A percentile compares a stretch with the other conserved stretches of the same genome.
phyloP scores from a whole-genome alignment of 2,797 vertebrate genomes.

The Tragopan temminckii region DNA sequence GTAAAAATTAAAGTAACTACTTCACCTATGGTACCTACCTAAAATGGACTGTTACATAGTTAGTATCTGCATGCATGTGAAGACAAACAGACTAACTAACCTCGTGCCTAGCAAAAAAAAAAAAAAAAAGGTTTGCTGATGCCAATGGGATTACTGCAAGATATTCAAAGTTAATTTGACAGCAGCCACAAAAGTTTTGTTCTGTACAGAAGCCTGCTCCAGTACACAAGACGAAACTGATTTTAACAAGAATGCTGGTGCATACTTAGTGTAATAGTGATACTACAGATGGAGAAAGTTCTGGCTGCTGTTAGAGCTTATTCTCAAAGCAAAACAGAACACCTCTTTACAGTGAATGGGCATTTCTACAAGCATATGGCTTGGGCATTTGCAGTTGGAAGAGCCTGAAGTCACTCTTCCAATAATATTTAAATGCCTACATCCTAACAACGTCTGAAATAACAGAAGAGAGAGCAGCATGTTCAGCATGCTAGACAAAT shows the following conservation, averaged over 20 bases:
- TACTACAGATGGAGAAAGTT: not conserved
- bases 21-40: not conserved
- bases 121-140: not conserved
- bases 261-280: not conserved
- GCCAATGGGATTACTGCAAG: not conserved
- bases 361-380: not conserved
- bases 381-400: not conserved
- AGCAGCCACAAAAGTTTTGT: not conserved
- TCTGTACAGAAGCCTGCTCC: not conserved
- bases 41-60: accelerated
- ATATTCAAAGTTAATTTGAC: accelerated
- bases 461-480: not conserved
- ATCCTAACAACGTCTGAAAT: not conserved
- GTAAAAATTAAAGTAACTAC: not conserved
- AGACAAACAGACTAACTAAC: not conserved
- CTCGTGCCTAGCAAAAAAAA: not conserved
- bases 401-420: not conserved
- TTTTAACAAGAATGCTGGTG: not conserved
- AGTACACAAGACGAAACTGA: not conserved
- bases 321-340: not conserved
- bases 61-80: not conserved
- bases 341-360: not conserved
- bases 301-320: not conserved
- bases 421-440: not conserved
- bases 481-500: not conserved